These are phyloP conservation scores for Agrypnus murinus DNA, from an alignment of 2,888 invertebrate species.

Conservation along the genomic window DNA sequence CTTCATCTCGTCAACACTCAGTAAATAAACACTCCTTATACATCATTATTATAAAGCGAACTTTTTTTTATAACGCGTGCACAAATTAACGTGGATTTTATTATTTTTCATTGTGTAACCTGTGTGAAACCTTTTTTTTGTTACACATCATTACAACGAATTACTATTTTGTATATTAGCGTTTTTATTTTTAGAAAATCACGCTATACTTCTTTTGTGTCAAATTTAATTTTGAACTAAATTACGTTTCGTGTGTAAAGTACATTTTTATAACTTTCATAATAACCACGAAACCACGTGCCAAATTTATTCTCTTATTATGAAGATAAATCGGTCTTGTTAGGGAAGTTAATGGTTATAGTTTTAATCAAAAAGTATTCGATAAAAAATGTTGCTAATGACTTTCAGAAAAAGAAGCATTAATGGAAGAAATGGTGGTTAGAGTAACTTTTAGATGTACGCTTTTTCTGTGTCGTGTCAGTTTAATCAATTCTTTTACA, in stretches of 20 bases:
- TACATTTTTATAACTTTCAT: constrained; percentile 8
- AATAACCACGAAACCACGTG: constrained; percentile 25
- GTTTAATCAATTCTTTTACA: too few species aligned
- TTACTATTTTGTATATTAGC: constrained; percentile 31
- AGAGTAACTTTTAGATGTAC: too few species aligned
- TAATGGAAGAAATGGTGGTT: too few species aligned
- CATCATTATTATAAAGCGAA: constrained; percentile 34
- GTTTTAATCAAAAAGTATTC: too few species aligned
- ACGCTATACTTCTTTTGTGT: constrained; percentile 24
- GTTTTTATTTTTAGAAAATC: constrained; percentile 29
- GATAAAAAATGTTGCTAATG: too few species aligned
- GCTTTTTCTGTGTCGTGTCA: too few species aligned
- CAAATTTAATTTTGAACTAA: constrained; percentile 17
- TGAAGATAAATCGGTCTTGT: too few species aligned
- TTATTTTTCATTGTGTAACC: constrained; percentile 44
- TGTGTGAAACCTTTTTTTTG: constrained; percentile 42
- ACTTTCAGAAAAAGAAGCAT: too few species aligned
- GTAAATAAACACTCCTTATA: constrained; percentile 38
- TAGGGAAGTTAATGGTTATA: too few species aligned
- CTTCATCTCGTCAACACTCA: constrained; percentile 42
- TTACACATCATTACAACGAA: constrained; percentile 37
- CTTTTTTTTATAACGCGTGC: constrained; percentile 34
- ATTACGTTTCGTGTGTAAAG: constrained; percentile 13
- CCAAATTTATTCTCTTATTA: neutral
- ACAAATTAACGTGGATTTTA: constrained; percentile 44